These are phyloP conservation scores for Henricia sp. DNA, from an alignment of 53 echinoderm and acorn worm species.

Conservation along the genomic window DNA sequence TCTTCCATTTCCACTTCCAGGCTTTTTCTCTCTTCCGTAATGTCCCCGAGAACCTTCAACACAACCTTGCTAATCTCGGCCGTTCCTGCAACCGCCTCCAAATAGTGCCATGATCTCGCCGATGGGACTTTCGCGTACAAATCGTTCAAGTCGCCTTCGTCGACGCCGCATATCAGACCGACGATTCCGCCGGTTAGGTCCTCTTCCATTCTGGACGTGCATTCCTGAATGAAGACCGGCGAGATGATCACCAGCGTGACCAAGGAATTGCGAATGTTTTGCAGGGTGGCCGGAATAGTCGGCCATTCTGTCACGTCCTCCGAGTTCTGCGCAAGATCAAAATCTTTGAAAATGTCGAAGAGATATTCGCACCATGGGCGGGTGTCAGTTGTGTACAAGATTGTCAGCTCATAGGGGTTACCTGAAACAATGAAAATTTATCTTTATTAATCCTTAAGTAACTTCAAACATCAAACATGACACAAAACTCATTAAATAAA, in stretches of 20 bases:
- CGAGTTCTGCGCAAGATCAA: slow-evolving; percentile 83
- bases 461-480: too few relatives aligned
- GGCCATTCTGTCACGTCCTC: slow-evolving; percentile 81
- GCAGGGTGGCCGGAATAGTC: slow-evolving; percentile 64
- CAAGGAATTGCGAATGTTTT: slow-evolving; percentile 71
- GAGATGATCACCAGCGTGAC: slow-evolving; percentile 86
- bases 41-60: slow-evolving; percentile 65
- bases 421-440: slow-evolving; percentile 27
- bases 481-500: too few relatives aligned
- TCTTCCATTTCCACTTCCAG: slow-evolving; percentile 10
- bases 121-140: slow-evolving; percentile 65
- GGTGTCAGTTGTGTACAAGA: slow-evolving; percentile 89
- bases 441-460: too few relatives aligned
- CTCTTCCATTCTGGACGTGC: slow-evolving; percentile 40
- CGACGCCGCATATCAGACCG: slow-evolving; percentile 85
- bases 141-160: slow-evolving; percentile 55
- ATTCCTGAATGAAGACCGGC: slow-evolving; percentile 73
- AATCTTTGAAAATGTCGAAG: slow-evolving; percentile 90
- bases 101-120: slow-evolving; percentile 63
- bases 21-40: background rate
- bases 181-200: slow-evolving; percentile 62
- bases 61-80: slow-evolving; percentile 58
- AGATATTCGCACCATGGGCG: slow-evolving; percentile 94
- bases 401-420: slow-evolving; percentile 81
- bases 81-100: slow-evolving; percentile 71